These are phyloP conservation scores for Caenorhabditis afra DNA, from an alignment of 2,888 invertebrate species.

Conservation along the genomic window DNA sequence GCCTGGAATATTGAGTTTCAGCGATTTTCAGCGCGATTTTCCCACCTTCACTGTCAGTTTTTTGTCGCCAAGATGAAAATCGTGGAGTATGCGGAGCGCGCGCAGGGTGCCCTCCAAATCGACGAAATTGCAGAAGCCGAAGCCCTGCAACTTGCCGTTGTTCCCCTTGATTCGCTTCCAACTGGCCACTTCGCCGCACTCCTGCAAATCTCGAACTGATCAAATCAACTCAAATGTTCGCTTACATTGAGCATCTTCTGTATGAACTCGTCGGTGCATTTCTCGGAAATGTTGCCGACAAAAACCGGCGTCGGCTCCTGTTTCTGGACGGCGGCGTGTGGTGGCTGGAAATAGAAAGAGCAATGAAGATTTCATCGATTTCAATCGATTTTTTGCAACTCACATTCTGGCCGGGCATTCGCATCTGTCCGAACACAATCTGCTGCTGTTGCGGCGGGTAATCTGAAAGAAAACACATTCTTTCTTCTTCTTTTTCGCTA, in stretches of 20 bases:
- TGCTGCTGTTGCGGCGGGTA: constrained; percentile 49
- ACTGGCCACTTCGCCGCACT: constrained; percentile 93
- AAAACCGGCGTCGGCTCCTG: constrained; percentile 88
- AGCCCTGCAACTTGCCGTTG: constrained; percentile 84
- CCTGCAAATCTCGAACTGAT: constrained; percentile 81
- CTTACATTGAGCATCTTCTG: constrained; percentile 88
- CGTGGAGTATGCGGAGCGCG: constrained; percentile 92
- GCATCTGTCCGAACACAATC: constrained; percentile 58
- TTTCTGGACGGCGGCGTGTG: constrained; percentile 2
- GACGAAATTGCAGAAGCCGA: constrained; percentile 98
- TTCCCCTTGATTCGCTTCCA: constrained; percentile 95
- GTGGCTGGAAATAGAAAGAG: constrained; percentile 14
- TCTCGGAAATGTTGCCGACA: constrained; percentile 95
- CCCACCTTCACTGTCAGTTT: constrained; percentile 87
- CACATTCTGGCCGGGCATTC: constrained; percentile 52
- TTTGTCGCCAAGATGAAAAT: constrained; percentile 93
- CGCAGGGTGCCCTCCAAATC: constrained; percentile 95
- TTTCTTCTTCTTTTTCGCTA: too few relatives aligned
- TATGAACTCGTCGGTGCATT: constrained; percentile 95
- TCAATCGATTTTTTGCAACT: not conserved
- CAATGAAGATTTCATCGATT: not conserved
- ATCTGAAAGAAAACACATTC: constrained; percentile 18
- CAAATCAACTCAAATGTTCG: too few relatives aligned
- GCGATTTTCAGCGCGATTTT: not conserved
- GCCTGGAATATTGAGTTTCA: constrained; percentile 50